These are phyloP conservation scores for Bolborhynchus lineola DNA, from an alignment of 2,113 vertebrate genomes.

Conservation along the genomic window DNA sequence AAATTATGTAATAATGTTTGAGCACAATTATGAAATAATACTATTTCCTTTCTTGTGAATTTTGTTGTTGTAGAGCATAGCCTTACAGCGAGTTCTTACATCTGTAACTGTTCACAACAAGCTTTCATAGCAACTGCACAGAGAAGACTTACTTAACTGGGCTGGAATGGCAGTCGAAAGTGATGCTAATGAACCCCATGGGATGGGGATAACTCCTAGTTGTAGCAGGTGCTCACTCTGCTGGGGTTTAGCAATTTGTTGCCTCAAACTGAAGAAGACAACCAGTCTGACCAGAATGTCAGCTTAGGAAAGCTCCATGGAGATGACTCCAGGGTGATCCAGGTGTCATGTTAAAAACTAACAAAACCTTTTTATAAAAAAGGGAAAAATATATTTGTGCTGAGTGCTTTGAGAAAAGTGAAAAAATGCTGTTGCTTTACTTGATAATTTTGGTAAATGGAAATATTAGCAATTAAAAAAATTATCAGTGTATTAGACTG, in stretches of 20 bases:
- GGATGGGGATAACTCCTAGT: not conserved
- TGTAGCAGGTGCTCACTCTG: not conserved
- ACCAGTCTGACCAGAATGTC: not conserved
- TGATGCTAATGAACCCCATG: not conserved
- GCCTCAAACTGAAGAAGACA: not conserved
- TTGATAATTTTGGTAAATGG: not conserved
- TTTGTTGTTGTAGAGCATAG: not conserved
- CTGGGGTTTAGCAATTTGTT: not conserved
- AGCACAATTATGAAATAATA: not conserved
- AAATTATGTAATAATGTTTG: not conserved
- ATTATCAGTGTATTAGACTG: not conserved
- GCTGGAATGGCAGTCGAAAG: not conserved
- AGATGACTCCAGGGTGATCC: not conserved
- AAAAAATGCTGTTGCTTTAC: not conserved
- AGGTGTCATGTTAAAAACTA: not conserved
- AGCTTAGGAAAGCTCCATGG: not conserved
- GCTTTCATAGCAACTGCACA: not conserved
- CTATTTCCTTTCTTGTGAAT: not conserved
- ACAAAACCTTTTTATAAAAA: not conserved
- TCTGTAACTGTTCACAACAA: not conserved
- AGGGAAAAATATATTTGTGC: fast-evolving
- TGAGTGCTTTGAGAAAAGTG: fast-evolving
- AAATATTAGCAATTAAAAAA: not conserved
- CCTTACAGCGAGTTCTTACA: not conserved
- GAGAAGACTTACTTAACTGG: not conserved